Base-by-base conservation (phyloP, 2,797 vertebrate species). In the Sebastolobus altivelis region DNA sequence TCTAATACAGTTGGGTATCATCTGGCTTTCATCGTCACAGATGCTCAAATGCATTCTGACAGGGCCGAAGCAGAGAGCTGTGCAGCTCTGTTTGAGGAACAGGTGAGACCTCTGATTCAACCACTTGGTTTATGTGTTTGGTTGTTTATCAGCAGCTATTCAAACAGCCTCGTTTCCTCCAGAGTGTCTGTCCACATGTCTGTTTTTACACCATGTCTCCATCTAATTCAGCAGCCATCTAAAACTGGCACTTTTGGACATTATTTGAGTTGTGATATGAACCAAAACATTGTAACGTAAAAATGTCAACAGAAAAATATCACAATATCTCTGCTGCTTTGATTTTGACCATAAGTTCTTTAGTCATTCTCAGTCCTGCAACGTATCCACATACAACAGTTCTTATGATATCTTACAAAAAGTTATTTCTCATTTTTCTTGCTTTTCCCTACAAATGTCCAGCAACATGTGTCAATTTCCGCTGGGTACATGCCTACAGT, bases 11-110 rank as follows among this genome's bases (percentile, higher is more conserved):
- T 35, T 18, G 27, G 27, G 59, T 40, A 40, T 82, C 4, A 78
- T 22, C 54, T 67, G 62, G 38, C 79, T 74, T 52, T 77, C 33
- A 80, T 66, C n/a, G 2, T 60, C 59, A 55, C 31, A 60, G 69
- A 76, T 54, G 40, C 16, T 79, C 6, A 70, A 71, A 85, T 4
- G 9, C 33, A 33, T 35, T 49, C 8, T 46, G 31, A 66, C 60
- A 70, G 40, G 31, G 13, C 20, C 6, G 3, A 81, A 61, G 43
- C 27, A 63, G 59, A 72, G 40, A 76, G 12, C 14, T 38, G 18
- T 31, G 35, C 38, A 69, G 63, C 29, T 54, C 52, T n/a, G 20
- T 22, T 12, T 40, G 55, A 78, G 35, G 54, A 12, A 63, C 40
- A 43, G 22, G 22, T 59, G 63, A 76, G 37, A 14, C 11, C 1